Base-by-base conservation (phyloP, 2,888 invertebrate genomes). In the Elegia similella region DNA sequence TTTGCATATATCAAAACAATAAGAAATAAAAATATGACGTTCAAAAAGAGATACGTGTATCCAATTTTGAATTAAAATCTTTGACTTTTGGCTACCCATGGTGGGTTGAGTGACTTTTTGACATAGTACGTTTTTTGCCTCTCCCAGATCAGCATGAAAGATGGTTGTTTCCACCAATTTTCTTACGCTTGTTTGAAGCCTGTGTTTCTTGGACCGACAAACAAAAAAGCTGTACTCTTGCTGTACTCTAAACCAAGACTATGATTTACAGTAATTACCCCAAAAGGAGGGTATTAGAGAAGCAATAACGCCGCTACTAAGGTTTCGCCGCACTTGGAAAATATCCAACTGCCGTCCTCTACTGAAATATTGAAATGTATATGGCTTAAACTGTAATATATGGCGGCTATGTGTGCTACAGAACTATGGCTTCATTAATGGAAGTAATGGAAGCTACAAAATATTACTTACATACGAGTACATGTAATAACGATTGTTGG, bases 361-460 rank as follows among this genome's bases (percentile, higher is more conserved):
- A 34, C 32, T 50, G 15, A 50, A 50, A 50, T 50, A 50, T 50
- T 50, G 50, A 50, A 50, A 50, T 50, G 50, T 50, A 50, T 50
- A 50, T 50, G 50, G 50, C 15, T 50, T 50, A 50, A 47, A 32
- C 32, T 34, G 10, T 30, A 34, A 50, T 34, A 34, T 50, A 50
- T 50, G 15, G 50, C 32, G 0, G 10, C 15, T 38, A 38, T 38
- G 38, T 38, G 38, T 38, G 38, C n/a, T 38, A 12, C 38, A 38
- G n/a, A 38, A 13, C 32, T 50, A 48, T 15, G 17, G 17, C 23
- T 46, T 23, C 46, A 23, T 46, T 23, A 46, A 23, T 23, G 44
- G 17, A 17, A 17, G 16, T 44, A 44, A 12, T 44, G 16, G 16
- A 44, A 23, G 23, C 23, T 44, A 16, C 16, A 10, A 38, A 10